These are phyloP conservation scores for Strix aluco DNA, from an alignment of 2,113 vertebrate genomes.

Conservation along the genomic window DNA sequence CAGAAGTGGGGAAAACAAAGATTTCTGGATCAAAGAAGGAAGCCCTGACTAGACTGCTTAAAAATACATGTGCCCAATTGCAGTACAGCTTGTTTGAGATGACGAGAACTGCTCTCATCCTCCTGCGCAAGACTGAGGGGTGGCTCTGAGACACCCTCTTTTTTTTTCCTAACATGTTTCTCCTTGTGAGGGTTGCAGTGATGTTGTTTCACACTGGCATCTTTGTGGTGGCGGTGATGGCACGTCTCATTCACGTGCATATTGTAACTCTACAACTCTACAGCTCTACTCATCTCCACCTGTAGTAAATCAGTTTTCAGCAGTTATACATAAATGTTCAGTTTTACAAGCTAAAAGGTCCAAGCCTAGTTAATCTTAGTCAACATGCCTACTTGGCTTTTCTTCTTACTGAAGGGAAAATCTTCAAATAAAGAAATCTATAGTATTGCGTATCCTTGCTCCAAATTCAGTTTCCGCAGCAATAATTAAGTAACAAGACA, in stretches of 20 bases:
- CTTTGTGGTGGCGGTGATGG: neutral
- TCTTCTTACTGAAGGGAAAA: conserved; percentile 20
- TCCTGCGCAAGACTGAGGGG: neutral
- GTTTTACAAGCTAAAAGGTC: conserved; percentile 27
- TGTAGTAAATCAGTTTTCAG: conserved; percentile 21
- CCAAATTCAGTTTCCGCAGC: conserved; percentile 9
- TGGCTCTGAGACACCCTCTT: neutral
- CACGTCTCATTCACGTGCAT: rapidly evolving
- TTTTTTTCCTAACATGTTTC: neutral
- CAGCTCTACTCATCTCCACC: neutral
- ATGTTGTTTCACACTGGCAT: neutral
- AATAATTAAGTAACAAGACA: conserved; percentile 43
- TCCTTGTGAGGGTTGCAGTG: neutral
- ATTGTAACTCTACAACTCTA: neutral
- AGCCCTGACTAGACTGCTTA: neutral
- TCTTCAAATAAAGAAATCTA: conserved; percentile 15
- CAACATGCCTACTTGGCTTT: neutral
- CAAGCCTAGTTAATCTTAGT: conserved; percentile 6
- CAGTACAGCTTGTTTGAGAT: neutral
- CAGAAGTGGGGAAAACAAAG: neutral
- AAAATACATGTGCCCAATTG: neutral
- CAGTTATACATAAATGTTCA: neutral
- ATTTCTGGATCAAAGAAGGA: neutral
- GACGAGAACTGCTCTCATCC: neutral
- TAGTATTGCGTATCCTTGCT: neutral